phyloP scores from a whole-genome alignment of 2,888 invertebrate species.

The Cephus rjabovi region DNA sequence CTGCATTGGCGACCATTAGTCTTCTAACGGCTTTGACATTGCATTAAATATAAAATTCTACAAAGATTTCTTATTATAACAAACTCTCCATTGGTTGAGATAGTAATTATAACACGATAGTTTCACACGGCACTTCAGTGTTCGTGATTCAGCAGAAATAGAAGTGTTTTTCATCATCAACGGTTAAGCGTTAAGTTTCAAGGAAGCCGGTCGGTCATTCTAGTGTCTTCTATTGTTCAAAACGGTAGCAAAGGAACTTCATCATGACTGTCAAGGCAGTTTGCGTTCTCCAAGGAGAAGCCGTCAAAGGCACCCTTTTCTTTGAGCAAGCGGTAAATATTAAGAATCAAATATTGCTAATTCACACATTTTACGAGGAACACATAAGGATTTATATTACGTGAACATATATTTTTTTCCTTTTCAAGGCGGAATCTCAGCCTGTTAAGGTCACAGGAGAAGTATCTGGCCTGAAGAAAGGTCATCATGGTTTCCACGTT shows the following conservation, averaged over 20 bases:
- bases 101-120: background rate
- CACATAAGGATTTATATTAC: background rate
- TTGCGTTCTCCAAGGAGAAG: conserved; percentile 86
- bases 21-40: background rate
- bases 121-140: background rate
- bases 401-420: conserved; percentile 8
- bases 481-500: conserved; percentile 90
- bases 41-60: background rate
- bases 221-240: background rate
- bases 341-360: conserved; percentile 1
- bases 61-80: background rate
- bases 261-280: conserved; percentile 78
- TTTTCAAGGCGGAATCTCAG: conserved; percentile 71
- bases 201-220: background rate
- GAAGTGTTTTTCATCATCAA: conserved; percentile 1
- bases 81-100: background rate
- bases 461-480: conserved; percentile 81
- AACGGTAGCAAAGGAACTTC: background rate
- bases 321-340: conserved; percentile 80
- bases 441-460: conserved; percentile 85
- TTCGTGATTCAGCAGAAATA: conserved; percentile 9
- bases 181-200: background rate
- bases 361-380: background rate
- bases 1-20: background rate
- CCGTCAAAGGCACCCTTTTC: conserved; percentile 81